Conservation (phyloP, 2,113 vertebrate species). For the Chascanopsetta lugubris region DNA sequence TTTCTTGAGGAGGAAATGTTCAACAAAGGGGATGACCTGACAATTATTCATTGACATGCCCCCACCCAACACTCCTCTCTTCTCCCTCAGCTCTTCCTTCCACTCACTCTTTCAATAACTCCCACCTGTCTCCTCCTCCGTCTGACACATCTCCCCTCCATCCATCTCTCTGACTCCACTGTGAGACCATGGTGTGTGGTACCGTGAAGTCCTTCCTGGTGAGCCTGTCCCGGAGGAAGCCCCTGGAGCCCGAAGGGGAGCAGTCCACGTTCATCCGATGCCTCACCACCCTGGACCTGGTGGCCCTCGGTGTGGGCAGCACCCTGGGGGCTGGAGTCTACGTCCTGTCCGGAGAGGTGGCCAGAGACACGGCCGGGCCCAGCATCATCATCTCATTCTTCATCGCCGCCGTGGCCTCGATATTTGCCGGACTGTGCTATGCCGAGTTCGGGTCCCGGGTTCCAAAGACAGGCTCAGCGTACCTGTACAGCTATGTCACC, state of each 20-base stretch:
- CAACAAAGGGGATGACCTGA: conserved; percentile 30
- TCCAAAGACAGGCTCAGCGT: conserved; percentile 87
- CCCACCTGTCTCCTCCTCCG: conserved; percentile 11
- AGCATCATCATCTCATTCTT: conserved; percentile 88
- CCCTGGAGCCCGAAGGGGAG: conserved; percentile 63
- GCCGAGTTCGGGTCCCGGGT: conserved; percentile 85
- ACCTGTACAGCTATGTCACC: conserved; percentile 89
- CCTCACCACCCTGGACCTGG: conserved; percentile 83
- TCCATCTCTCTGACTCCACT: neutral
- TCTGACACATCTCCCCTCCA: neutral
- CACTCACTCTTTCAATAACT: conserved; percentile 7
- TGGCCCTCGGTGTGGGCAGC: conserved; percentile 87
- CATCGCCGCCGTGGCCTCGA: conserved; percentile 84
- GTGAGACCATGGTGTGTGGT: conserved; percentile 53
- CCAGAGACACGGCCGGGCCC: conserved; percentile 81
- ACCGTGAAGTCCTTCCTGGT: conserved; percentile 53
- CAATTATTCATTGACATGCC: conserved; percentile 62
- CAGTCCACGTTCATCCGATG: conserved; percentile 82
- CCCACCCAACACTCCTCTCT: conserved; percentile 6
- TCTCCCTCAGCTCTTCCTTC: conserved; percentile 18
- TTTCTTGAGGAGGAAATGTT: conserved; percentile 12
- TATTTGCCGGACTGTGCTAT: conserved; percentile 87
- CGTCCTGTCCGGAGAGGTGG: conserved; percentile 87
- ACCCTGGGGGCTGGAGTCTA: conserved; percentile 89
- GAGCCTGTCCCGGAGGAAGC: conserved; percentile 81